Evolutionary conservation across 2,888 invertebrate species (phyloP).

Genomic region (Ichneumon xanthorius): DNA sequence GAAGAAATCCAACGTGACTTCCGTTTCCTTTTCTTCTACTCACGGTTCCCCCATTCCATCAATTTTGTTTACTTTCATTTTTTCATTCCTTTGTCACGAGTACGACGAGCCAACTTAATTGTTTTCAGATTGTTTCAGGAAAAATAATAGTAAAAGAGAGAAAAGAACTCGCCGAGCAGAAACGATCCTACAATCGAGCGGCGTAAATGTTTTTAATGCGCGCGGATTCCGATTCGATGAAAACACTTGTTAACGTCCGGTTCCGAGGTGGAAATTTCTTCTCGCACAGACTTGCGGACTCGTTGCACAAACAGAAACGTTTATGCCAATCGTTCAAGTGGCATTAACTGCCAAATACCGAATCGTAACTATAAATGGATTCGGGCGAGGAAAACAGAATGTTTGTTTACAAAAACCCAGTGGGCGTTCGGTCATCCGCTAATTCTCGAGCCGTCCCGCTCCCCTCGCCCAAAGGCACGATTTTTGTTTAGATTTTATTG

Average conservation of each 20-base stretch:
- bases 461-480: background rate
- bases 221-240: background rate
- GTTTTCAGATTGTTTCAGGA: background rate
- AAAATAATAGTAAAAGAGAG: background rate
- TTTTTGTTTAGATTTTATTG: background rate
- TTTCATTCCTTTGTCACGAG: background rate
- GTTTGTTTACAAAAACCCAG: slow-evolving; percentile 33
- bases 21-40: background rate
- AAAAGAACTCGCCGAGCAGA: background rate
- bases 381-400: slow-evolving; percentile 35
- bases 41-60: background rate
- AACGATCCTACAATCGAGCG: background rate
- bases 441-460: background rate
- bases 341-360: slow-evolving; percentile 61
- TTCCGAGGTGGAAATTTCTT: background rate
- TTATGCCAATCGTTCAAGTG: slow-evolving; percentile 53
- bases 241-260: background rate
- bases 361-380: slow-evolving; percentile 58
- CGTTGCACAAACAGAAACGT: slow-evolving; percentile 31
- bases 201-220: background rate
- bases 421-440: background rate
- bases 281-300: background rate
- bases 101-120: background rate
- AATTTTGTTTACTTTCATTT: background rate
- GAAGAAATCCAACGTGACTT: background rate